These are phyloP conservation scores for Metopolophium dirhodum DNA, from an alignment of 1,140 invertebrate species.

Conservation along the genomic window DNA sequence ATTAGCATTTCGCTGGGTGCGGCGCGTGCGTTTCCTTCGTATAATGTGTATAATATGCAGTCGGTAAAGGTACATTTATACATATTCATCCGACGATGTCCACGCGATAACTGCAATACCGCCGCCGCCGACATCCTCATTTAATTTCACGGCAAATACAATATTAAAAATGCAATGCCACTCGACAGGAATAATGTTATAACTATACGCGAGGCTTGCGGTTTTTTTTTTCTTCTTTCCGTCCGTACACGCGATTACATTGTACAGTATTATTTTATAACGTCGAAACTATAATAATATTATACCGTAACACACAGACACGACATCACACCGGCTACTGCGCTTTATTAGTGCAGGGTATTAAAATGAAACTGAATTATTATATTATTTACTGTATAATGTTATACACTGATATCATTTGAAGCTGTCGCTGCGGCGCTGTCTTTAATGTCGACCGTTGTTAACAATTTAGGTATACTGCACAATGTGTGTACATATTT, in stretches of 20 bases:
- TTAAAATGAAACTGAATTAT: too few species aligned
- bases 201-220: not conserved
- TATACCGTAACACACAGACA: not conserved
- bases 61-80: not conserved
- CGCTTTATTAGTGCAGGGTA: too few species aligned
- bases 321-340: not conserved
- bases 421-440: not conserved
- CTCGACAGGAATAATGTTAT: not conserved
- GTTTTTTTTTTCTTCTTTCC: not conserved
- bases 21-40: not conserved
- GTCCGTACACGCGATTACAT: not conserved
- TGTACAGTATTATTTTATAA: not conserved
- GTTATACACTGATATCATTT: too few species aligned
- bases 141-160: not conserved
- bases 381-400: not conserved
- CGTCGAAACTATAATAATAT: not conserved
- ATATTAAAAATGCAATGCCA: not conserved
- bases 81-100: not conserved
- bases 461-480: not conserved
- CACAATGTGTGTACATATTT: not conserved
- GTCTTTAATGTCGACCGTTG: not conserved
- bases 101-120: not conserved
- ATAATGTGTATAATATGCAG: not conserved
- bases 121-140: not conserved
- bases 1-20: slow-evolving; percentile 9